Percentiles rank a stretch among this genome's conserved stretches.
Evolutionary conservation across 2,113 vertebrate species (phyloP).

Genomic region (Gracilinanus agilis): DNA sequence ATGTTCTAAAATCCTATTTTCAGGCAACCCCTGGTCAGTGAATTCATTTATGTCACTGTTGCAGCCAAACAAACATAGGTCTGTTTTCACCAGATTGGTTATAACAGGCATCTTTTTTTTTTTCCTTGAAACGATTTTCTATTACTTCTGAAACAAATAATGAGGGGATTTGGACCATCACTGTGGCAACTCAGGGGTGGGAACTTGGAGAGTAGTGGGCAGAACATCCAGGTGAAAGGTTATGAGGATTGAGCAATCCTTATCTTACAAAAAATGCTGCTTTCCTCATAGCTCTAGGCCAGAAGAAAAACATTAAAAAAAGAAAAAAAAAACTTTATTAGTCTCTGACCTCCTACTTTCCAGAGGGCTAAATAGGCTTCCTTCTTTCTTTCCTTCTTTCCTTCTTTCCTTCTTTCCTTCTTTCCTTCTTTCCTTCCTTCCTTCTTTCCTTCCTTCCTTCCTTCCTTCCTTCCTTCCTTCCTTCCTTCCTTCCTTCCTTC

Average conservation of each 20-base stretch:
- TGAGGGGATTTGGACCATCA: constrained; percentile 14
- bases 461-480: too few relatives aligned
- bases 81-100: constrained; percentile 42
- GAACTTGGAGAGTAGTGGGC: neutral
- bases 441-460: too few relatives aligned
- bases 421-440: too few relatives aligned
- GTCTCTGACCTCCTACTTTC: constrained; percentile 22
- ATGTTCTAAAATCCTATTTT: constrained; percentile 51
- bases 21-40: neutral
- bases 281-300: constrained; percentile 11
- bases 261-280: neutral
- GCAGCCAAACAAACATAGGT: constrained; percentile 19
- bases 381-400: too few relatives aligned
- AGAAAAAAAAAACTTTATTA: neutral
- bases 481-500: too few relatives aligned
- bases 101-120: constrained; percentile 33
- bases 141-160: constrained; percentile 21
- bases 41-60: constrained; percentile 37
- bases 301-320: constrained; percentile 12
- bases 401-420: too few relatives aligned
- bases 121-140: neutral
- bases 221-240: constrained; percentile 8
- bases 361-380: constrained; percentile 29
- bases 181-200: constrained; percentile 1
- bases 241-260: neutral